Conservation (phyloP, 2,113 vertebrate species). For the Narcine bancroftii region DNA sequence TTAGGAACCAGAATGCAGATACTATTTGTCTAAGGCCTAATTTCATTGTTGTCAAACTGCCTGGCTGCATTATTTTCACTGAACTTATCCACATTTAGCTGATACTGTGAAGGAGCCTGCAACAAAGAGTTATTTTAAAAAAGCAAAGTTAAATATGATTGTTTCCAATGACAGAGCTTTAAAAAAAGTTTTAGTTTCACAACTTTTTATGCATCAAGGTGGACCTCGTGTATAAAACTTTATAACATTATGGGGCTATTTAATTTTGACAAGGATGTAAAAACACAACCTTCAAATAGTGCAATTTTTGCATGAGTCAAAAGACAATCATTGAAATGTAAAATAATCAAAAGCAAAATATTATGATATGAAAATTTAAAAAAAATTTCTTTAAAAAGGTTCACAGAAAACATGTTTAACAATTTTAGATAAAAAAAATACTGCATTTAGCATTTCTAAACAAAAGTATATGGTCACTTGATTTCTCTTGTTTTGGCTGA, state of each 20-base stretch:
- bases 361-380: neutral
- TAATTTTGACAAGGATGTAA: neutral
- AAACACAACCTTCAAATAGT: neutral
- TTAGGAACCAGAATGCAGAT: constrained; percentile 2
- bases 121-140: neutral
- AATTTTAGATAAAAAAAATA: constrained; percentile 6
- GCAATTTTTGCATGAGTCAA: neutral
- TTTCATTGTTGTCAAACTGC: constrained; percentile 25
- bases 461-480: neutral
- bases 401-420: neutral
- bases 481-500: neutral
- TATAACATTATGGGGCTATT: neutral
- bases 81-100: neutral
- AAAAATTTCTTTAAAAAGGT: neutral
- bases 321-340: neutral
- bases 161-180: too few species aligned
- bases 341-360: neutral
- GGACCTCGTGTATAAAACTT: neutral
- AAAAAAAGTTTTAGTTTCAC: neutral
- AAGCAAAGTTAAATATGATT: too few species aligned
- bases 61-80: neutral
- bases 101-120: neutral
- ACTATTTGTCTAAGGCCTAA: constrained; percentile 13
- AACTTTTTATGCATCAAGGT: neutral
- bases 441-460: neutral